Base-by-base conservation (phyloP, 2,888 invertebrate genomes). In the Metopia argyrocephala region DNA sequence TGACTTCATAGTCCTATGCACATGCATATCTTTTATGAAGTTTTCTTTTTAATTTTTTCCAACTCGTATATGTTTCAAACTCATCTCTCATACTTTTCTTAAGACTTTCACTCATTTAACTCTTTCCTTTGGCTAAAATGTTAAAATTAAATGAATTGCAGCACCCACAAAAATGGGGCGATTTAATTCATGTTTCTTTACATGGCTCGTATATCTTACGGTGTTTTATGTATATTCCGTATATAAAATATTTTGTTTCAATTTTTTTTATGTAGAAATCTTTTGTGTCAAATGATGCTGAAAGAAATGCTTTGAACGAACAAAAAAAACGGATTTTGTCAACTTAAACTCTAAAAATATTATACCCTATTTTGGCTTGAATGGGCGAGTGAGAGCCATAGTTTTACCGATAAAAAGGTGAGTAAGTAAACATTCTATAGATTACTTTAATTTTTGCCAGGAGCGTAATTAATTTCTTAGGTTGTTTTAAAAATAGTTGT, bases 1-100 rank as follows among this genome's bases (percentile, higher is more conserved):
- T 86, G 85, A 38, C 38, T 38, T 9, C 38, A 38, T 38, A 38
- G 38, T 31, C 86, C 86, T 86, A 86, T 86, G 86, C 84, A 86
- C 85, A 69, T 82, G 83, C 48, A 80, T 59, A 64, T 46, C 21
- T 15, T 15, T 38, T 38, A 12, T 31, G 59, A 66, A 75, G 31
- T 69, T 75, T 79, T 61, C 25, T 64, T 57, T 71, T 69, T 62
- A 52, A 27, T 64, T 74, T 76, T 64, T 76, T 3, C 38, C 3
- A 3, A 12, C 15, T 3, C 31, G 2, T 31, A 65, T 65, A 73
- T 76, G 52, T 76, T 76, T 76, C 69, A 45, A 74, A 74, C 69
- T 76, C 57, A 69, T 76, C 76, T 57, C 64, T 74, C 76, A 76
- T 65, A 6, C 57, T 54, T 21, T n/a, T n/a, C 28, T 5, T 21